A percentile compares a stretch with the other conserved stretches of the same genome.
These are phyloP conservation scores for Cybosia mesomella DNA, from an alignment of 2,888 invertebrate genomes.

Conservation along the genomic window DNA sequence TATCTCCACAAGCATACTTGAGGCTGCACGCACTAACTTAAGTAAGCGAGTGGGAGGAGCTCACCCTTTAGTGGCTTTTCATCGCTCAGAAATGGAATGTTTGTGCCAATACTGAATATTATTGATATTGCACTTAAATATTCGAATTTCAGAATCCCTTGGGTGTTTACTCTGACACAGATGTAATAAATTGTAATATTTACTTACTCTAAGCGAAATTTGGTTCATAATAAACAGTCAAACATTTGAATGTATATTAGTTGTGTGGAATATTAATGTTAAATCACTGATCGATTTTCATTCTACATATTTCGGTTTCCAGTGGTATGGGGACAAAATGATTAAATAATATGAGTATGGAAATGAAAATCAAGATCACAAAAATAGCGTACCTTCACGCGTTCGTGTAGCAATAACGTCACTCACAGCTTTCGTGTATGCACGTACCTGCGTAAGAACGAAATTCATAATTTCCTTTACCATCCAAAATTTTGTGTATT, in stretches of 20 bases:
- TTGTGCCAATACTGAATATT: slow-evolving; percentile 76
- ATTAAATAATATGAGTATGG: not conserved
- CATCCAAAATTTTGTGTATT: no score
- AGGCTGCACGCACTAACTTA: slow-evolving; percentile 37
- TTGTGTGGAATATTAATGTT: not conserved
- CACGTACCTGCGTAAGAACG: no score
- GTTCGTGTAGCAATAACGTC: no score
- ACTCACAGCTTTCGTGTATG: no score
- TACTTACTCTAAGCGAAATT: slow-evolving; percentile 26
- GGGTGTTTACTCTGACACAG: slow-evolving; percentile 54
- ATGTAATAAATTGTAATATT: slow-evolving; percentile 49
- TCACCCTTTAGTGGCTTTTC: slow-evolving; percentile 54
- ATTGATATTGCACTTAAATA: slow-evolving; percentile 76
- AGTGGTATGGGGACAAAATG: not conserved
- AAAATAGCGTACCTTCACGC: no score
- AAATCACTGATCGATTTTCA: not conserved
- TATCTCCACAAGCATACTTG: slow-evolving; percentile 47
- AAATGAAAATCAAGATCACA: not conserved
- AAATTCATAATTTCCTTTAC: no score
- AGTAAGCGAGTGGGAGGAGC: slow-evolving; percentile 45
- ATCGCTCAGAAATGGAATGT: slow-evolving; percentile 70
- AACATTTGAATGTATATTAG: not conserved
- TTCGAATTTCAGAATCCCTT: slow-evolving; percentile 60
- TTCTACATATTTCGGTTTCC: not conserved
- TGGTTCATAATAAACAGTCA: slow-evolving; percentile 16